Evolutionary conservation across 2,888 invertebrate genomes (phyloP), one percentile per base, ranked within the genome.

Genomic region (Acanthosoma haemorrhoidale): DNA sequence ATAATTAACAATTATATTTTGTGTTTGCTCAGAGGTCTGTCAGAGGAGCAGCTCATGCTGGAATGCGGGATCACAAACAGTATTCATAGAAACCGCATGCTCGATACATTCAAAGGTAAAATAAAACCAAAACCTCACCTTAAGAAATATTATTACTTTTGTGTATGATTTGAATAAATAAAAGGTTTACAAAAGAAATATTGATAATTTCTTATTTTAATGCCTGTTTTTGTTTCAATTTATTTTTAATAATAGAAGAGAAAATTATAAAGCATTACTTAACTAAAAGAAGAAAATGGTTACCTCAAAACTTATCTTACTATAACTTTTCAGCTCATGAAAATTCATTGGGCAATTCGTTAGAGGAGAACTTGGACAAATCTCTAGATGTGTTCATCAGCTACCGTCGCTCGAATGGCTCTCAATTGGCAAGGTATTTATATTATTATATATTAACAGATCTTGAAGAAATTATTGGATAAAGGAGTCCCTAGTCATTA

Each of bases 331-430:
- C 81, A 85, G 86, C 82, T 73, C 83, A 86, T 77, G 87, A 90
- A 79, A 88, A 84, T 77, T 85, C 85, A 66, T 78, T 88, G 74
- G 85, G 85, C 13, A 87, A 83, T 76, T 84, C 87, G 72, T 88
- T 86, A 57, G 88, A 89, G 78, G 91, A 92, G 76, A 90, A 87
- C 76, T 85, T 89, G 79, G 91, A 92, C 78, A 95, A 96, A 80
- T 91, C 90, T 61, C 84, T 98, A 75, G 98, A 99, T 80, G 97
- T 97, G 0, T 99, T 99, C 81, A 95, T 99, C 76, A 97, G 97
- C 81, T 99, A 99, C 79, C 84, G 99, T 76, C 85, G 99, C 78
- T 95, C 96, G 5, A 98, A 95, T 79, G 99, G 99, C 68, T 98
- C 96, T 3, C 97, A 97, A 80, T 82, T 98, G 77, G 97, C 97